phyloP scores from a whole-genome alignment of 1,140 invertebrate genomes.

The Drosophila subpulchrella region DNA sequence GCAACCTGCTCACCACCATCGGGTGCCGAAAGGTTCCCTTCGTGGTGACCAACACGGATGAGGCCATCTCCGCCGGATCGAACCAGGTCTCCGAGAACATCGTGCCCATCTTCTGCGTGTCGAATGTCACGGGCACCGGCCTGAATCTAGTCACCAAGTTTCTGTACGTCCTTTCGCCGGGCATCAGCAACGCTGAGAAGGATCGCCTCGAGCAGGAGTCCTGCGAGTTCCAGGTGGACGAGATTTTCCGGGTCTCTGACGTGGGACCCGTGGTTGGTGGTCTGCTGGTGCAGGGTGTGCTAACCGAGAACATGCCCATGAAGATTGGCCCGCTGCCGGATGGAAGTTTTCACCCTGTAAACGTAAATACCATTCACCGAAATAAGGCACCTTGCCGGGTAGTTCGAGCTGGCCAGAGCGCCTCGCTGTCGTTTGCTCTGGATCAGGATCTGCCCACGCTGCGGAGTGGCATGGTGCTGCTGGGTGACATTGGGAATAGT shows the following conservation, averaged over 20 bases:
- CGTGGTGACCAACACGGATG: conserved; percentile 88
- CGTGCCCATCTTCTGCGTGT: conserved; percentile 96
- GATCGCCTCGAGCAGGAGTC: conserved; percentile 91
- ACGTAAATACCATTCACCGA: conserved; percentile 93
- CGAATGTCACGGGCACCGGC: conserved; percentile 96
- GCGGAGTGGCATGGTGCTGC: conserved; percentile 94
- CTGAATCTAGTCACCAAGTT: conserved; percentile 92
- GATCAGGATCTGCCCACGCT: conserved; percentile 86
- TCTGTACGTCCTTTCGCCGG: conserved; percentile 90
- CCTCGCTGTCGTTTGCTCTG: conserved; percentile 91
- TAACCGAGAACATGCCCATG: conserved; percentile 90
- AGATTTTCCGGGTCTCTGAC: conserved; percentile 93
- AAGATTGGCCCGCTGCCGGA: conserved; percentile 91
- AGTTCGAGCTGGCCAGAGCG: conserved; percentile 95
- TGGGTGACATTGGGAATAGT: conserved; percentile 84
- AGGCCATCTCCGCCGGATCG: conserved; percentile 89
- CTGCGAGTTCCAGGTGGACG: conserved; percentile 96
- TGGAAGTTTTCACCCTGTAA: conserved; percentile 92
- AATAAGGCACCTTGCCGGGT: conserved; percentile 95
- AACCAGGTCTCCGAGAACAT: conserved; percentile 88
- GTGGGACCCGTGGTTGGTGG: conserved; percentile 95
- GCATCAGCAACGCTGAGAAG: conserved; percentile 88
- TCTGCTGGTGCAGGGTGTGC: conserved; percentile 92
- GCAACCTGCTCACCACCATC: conserved; percentile 87
- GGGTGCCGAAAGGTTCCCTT: conserved; percentile 90